These are phyloP conservation scores for Pogonognathellus flavescens DNA, from an alignment of 1,140 invertebrate genomes.

Conservation along the genomic window DNA sequence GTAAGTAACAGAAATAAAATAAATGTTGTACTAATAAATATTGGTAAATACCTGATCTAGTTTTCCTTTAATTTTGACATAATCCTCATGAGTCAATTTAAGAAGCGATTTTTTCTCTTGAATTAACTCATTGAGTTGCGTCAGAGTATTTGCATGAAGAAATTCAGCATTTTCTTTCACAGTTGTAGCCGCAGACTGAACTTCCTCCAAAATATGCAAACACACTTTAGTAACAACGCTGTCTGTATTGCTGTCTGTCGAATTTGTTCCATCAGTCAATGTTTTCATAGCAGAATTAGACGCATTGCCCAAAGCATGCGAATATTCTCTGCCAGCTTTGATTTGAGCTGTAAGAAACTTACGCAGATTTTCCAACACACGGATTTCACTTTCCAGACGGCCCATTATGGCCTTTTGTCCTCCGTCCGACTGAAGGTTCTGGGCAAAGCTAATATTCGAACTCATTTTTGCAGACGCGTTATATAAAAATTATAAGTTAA, in stretches of 20 bases:
- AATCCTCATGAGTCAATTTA: constrained; percentile 62
- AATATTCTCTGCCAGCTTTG: constrained; percentile 61
- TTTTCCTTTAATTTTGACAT: constrained; percentile 64
- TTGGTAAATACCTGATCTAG: constrained; percentile 61
- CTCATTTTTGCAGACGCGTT: constrained; percentile 57
- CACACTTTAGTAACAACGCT: constrained; percentile 62
- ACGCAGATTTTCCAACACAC: constrained; percentile 62
- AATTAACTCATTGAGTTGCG: constrained; percentile 63
- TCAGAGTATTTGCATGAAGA: constrained; percentile 57
- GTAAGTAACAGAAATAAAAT: neutral
- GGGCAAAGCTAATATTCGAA: constrained; percentile 65
- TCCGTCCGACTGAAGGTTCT: constrained; percentile 64
- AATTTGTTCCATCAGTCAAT: constrained; percentile 46
- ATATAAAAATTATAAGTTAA: constrained; percentile 19
- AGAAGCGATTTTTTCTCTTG: constrained; percentile 60
- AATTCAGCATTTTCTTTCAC: constrained; percentile 65
- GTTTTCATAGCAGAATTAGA: constrained; percentile 62
- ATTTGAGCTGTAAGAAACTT: constrained; percentile 64
- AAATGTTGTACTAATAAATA: neutral
- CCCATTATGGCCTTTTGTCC: constrained; percentile 63
- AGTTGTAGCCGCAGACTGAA: constrained; percentile 56
- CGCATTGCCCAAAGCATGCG: constrained; percentile 54
- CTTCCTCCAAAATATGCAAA: constrained; percentile 65
- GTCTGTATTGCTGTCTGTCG: constrained; percentile 48
- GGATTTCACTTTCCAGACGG: constrained; percentile 64